Percentiles rank a stretch among this genome's conserved stretches.
Evolutionary conservation across 2,113 vertebrate genomes (phyloP).

Genomic region (Furnarius figulus): DNA sequence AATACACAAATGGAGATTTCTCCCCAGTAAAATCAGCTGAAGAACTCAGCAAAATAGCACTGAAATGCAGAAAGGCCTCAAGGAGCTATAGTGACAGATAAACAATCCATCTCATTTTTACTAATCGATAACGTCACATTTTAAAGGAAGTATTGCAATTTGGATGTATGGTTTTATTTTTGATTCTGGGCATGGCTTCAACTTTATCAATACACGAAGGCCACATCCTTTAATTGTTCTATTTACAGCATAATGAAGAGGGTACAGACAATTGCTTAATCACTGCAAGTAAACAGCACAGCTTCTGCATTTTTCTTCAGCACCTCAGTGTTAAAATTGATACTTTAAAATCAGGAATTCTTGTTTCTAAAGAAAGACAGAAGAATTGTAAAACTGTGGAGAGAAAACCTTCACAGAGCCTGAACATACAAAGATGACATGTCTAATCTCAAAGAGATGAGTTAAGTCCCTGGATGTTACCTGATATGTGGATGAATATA

Average conservation of each 20-base stretch:
- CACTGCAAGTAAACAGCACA: neutral
- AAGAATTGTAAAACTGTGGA: neutral
- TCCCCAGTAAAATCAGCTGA: neutral
- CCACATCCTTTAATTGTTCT: neutral
- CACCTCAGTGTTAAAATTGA: neutral
- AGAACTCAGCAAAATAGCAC: neutral
- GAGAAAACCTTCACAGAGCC: neutral
- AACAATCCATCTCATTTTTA: neutral
- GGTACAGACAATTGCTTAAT: neutral
- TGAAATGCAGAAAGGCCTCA: neutral
- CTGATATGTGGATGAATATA: constrained; percentile 91
- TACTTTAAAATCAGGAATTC: neutral
- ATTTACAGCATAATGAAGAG: neutral
- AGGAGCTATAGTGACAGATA: neutral
- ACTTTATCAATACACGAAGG: neutral
- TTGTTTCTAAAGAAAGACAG: neutral
- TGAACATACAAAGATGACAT: neutral
- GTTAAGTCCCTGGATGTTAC: constrained; percentile 48
- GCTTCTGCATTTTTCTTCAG: neutral
- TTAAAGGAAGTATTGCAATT: neutral
- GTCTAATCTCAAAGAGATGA: neutral
- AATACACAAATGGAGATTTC: neutral
- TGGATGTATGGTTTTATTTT: neutral
- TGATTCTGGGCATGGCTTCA: neutral
- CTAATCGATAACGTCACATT: neutral